Conservation (phyloP, 2,113 vertebrate genomes). For the Pterocles orientalis region DNA sequence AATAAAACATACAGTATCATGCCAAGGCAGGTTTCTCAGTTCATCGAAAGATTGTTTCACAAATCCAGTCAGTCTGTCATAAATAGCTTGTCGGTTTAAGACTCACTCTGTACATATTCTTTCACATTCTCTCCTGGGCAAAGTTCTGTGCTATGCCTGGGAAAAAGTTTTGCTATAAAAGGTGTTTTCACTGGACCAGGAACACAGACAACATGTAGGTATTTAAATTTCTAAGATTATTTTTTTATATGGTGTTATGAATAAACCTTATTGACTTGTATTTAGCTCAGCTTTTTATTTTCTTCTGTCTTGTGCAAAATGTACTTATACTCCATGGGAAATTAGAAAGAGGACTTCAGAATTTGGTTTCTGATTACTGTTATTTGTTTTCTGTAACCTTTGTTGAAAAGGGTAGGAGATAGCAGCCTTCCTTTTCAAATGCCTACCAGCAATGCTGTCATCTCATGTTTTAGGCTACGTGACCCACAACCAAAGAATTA, state of each 20-base stretch:
- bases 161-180: background rate
- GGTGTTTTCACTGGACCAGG: background rate
- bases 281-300: background rate
- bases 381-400: background rate
- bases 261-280: background rate
- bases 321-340: background rate
- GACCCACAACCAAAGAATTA: background rate
- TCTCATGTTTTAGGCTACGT: background rate
- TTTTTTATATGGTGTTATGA: background rate
- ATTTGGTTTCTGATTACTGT: background rate
- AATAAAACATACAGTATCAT: background rate
- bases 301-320: background rate
- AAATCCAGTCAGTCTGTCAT: background rate
- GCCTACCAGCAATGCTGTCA: background rate
- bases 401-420: background rate
- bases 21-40: background rate
- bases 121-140: background rate
- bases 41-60: background rate
- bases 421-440: background rate
- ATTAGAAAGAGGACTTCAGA: background rate
- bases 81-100: background rate
- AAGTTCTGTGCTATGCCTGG: background rate
- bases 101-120: background rate
- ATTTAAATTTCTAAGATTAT: background rate
- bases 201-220: background rate